Conservation (phyloP, 2,797 vertebrate genomes). For the Nannoperca obscura region DNA sequence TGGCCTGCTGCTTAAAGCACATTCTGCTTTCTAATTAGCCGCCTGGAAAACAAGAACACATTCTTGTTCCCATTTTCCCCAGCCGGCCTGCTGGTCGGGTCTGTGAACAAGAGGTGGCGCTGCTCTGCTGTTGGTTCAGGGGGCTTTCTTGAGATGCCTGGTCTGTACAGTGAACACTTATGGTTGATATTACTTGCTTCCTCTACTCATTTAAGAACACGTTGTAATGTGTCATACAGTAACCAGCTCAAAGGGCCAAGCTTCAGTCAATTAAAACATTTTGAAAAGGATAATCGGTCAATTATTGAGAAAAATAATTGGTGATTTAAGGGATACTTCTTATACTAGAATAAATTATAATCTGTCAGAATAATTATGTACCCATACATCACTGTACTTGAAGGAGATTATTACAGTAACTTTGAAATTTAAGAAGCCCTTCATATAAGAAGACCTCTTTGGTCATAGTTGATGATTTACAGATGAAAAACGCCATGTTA, state of each 20-base stretch:
- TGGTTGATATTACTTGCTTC: neutral
- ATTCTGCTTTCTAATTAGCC: slow-evolving; percentile 87
- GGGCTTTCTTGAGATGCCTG: neutral
- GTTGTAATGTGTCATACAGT: neutral
- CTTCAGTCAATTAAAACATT: slow-evolving; percentile 1
- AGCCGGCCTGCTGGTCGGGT: slow-evolving; percentile 42
- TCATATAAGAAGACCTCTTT: neutral
- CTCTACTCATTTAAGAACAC: slow-evolving; percentile 7
- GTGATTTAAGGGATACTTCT: neutral
- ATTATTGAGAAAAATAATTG: neutral
- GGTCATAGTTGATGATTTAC: neutral
- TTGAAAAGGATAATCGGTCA: neutral
- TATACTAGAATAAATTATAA: neutral
- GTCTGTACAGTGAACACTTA: neutral
- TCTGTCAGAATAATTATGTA: neutral
- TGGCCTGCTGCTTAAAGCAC: slow-evolving; percentile 86
- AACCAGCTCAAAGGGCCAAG: neutral
- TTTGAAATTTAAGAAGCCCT: neutral
- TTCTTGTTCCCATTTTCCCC: slow-evolving; percentile 65
- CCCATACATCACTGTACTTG: neutral
- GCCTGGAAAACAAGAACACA: slow-evolving; percentile 82
- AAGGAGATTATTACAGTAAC: neutral
- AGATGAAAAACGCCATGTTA: neutral
- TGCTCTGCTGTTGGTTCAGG: slow-evolving; percentile 59
- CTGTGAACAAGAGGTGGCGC: slow-evolving; percentile 78